Evolutionary conservation across 2,113 vertebrate genomes (phyloP), one percentile per base, ranked within the genome.

Genomic region (Rallus limicola): DNA sequence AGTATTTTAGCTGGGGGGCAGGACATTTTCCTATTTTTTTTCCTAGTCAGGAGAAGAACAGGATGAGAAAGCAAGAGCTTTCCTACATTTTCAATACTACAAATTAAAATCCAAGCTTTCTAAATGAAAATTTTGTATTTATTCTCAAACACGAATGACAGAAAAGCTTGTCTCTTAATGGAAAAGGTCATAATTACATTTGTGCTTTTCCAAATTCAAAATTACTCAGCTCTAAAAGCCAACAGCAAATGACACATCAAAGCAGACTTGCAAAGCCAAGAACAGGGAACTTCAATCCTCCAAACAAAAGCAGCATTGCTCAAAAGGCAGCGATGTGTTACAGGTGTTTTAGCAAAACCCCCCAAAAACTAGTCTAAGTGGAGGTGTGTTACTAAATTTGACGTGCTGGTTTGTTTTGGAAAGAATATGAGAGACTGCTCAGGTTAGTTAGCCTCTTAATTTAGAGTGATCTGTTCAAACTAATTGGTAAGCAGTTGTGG

Each of bases 41-140:
- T 65, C 67, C 71, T n/a, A 62, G 14, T 88, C 55, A 92, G 86
- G 72, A 95, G 67, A 92, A 86, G 84, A 93, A 55, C 52, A 52
- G 42, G 68, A 64, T 44, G 53, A 86, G 72, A 90, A 94, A 84
- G 71, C 18, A 78, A 79, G 85, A 78, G 29, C 26, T 33, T 65
- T n/a, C 50, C 55, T 74, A 74, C 20, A 34, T 26, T 71, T 88
- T 81, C 72, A 93, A 23, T 63, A 24, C 60, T 86, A 78, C 31
- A 84, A 68, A 82, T 84, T 60, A 71, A 91, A 93, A 92, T 67
- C 76, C 78, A 86, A 82, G 72, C n/a, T 93, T 95, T 88, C 64
- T 64, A 81, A 55, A 86, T 44, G 15, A 83, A 94, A 91, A 71
- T 17, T 34, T 13, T n/a, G 0, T 23, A n/a, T 72, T 88, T 79